phyloP scores from a whole-genome alignment of 2,113 vertebrate genomes.

The Spizaetus ornatus region DNA sequence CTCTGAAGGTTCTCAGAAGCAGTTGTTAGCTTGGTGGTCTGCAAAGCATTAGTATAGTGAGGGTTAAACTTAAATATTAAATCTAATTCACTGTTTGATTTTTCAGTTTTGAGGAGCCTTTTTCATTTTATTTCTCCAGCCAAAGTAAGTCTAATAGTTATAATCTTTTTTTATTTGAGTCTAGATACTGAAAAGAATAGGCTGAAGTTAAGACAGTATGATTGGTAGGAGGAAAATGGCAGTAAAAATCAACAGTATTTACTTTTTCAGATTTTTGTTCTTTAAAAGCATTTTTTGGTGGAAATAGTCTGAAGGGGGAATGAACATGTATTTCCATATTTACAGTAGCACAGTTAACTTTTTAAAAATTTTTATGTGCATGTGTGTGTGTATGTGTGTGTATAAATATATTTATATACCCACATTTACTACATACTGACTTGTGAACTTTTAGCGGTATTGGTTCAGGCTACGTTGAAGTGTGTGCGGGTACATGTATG shows the following conservation, averaged over 20 bases:
- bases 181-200: neutral
- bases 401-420: neutral
- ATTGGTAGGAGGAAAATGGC: neutral
- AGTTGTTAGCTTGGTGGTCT: neutral
- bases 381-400: neutral
- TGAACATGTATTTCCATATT: constrained; percentile 5
- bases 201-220: neutral
- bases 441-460: neutral
- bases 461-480: neutral
- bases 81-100: neutral
- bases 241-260: constrained; percentile 36
- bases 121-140: neutral
- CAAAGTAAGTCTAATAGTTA: constrained; percentile 1
- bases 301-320: neutral
- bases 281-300: neutral
- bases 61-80: neutral
- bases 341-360: neutral
- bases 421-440: neutral
- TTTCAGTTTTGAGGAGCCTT: neutral
- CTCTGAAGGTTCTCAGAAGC: neutral
- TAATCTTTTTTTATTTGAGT: constrained; percentile 22
- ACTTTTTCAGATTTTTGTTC: constrained; percentile 14
- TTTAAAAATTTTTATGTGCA: neutral
- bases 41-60: neutral
- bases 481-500: neutral